Evolutionary conservation across 2,113 vertebrate species (phyloP), one percentile per base, ranked within the genome.

Genomic region (Semicossyphus pulcher): DNA sequence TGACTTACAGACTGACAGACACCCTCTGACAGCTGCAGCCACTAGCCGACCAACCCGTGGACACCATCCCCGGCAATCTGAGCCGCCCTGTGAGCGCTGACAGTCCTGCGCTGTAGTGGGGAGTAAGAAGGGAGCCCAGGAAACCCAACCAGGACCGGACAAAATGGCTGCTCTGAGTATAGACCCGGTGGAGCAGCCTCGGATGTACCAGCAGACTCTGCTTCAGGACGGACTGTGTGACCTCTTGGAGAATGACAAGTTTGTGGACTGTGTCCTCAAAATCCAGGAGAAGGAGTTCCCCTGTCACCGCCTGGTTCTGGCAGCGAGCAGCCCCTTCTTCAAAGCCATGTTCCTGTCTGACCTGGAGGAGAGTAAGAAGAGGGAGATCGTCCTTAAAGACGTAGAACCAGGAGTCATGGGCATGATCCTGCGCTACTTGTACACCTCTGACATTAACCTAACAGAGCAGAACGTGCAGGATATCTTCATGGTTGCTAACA

Each of bases 171-270:
- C 90, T 64, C 60, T 94, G 78, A 92, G 93, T n/a, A 87, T 95
- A 57, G 95, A 97, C 80, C 96, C 97, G 29, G 83, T 80, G 0
- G 94, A 96, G 84, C 96, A 98, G 86, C 86, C 96, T 77, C 94
- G 96, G 2, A 93, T 98, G 89, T 98, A 98, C 93, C 97, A 98
- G 80, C 97, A 97, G 90, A 97, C 95, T 0, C 92, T 98, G n/a
- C 96, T 98, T 57, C 97, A 98, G 86, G 97, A 97, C 0, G 97
- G 97, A n/a, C 93, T 98, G 57, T 97, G 96, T 67, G 97, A 98
- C 80, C 94, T 98, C 86, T 65, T 98, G 85, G 96, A 98, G 87
- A 95, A 95, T 49, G 93, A 94, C 47, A 97, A 95, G 86, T 97
- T 98, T 76, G 94, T 98, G 66, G 97, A 98, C 83, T 98, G 97